Evolutionary conservation across 1,140 invertebrate species (phyloP).

Genomic region (Neodiprion fabricii): DNA sequence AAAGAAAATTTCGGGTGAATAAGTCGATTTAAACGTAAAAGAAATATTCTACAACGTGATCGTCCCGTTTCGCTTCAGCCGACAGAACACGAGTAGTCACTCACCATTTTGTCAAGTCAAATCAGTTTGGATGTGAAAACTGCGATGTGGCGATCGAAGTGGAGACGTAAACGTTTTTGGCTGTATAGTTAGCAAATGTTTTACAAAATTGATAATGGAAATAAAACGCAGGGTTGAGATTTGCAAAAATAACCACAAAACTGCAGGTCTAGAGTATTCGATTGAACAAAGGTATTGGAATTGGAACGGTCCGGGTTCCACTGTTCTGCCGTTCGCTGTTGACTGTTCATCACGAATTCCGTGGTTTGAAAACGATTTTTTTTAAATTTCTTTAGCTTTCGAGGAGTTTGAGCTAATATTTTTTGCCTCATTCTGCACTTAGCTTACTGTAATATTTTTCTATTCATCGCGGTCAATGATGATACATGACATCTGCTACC

Average conservation of each 20-base stretch:
- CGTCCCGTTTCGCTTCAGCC: background rate
- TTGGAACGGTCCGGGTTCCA: background rate
- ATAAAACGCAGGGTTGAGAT: background rate
- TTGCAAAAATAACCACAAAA: background rate
- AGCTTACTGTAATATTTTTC: no score
- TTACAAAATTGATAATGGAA: background rate
- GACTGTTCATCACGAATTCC: background rate
- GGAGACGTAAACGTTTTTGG: background rate
- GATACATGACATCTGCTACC: no score
- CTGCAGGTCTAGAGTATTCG: background rate
- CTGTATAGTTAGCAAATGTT: background rate
- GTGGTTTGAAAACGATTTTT: no score
- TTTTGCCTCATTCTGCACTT: no score
- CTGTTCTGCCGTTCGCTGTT: background rate
- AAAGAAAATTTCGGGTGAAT: background rate
- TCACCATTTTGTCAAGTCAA: background rate
- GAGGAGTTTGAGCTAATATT: no score
- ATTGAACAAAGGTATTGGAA: background rate
- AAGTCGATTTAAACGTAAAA: background rate
- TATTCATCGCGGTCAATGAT: no score
- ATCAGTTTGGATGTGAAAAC: background rate
- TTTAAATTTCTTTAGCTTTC: no score
- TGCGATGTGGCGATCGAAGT: background rate
- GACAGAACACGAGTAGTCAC: background rate
- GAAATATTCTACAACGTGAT: background rate